Conservation (phyloP, 2,888 invertebrate genomes). For the Linyphia triangularis region DNA sequence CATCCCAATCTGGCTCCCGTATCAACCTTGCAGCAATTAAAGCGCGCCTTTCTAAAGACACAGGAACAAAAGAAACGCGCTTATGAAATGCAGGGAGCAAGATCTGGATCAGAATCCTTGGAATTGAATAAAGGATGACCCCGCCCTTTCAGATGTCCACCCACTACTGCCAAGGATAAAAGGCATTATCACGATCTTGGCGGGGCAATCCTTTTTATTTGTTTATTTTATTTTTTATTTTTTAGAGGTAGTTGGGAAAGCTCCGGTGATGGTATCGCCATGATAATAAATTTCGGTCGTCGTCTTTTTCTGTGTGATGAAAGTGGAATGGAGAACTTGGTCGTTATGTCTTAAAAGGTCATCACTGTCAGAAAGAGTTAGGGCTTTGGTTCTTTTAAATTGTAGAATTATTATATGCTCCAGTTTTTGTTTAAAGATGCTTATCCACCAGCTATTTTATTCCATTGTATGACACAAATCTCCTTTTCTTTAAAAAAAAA, state of each 20-base stretch:
- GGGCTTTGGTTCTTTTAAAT: no score
- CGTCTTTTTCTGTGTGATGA: background rate
- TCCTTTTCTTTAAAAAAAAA: no score
- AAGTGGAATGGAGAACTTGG: background rate
- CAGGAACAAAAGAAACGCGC: background rate
- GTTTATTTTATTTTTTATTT: background rate
- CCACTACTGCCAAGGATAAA: slow-evolving; percentile 36
- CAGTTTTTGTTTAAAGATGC: no score
- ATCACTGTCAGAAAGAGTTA: no score
- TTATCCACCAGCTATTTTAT: no score
- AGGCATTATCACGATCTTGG: slow-evolving; percentile 20
- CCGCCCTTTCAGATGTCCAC: slow-evolving; percentile 40
- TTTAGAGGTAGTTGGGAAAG: background rate
- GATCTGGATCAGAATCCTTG: slow-evolving; percentile 62
- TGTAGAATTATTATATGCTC: no score
- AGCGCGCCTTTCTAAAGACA: background rate
- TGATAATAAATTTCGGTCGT: background rate
- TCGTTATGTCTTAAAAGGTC: no score
- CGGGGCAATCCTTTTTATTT: background rate
- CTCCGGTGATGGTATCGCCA: background rate
- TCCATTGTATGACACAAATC: no score
- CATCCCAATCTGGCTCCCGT: slow-evolving; percentile 20
- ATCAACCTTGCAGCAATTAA: slow-evolving; percentile 36
- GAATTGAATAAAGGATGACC: slow-evolving; percentile 30
- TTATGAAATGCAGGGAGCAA: background rate